Conservation (phyloP, 2,797 vertebrate genomes). For the Alectoris magna region DNA sequence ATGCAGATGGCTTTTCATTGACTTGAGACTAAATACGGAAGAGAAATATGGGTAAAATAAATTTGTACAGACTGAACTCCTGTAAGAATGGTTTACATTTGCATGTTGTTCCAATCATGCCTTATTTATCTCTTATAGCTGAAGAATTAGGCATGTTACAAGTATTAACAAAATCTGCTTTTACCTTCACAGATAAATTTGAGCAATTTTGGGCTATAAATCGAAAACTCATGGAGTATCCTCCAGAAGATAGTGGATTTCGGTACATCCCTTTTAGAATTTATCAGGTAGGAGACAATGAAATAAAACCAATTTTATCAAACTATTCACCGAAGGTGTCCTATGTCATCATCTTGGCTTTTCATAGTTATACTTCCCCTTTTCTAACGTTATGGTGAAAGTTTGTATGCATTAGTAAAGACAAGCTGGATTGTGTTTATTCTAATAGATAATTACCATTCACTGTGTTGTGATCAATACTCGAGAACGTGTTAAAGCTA, state of each 20-base stretch:
- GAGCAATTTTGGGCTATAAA: conserved; percentile 99
- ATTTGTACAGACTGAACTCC: background rate
- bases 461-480: background rate
- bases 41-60: background rate
- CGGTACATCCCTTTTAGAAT: conserved; percentile 98
- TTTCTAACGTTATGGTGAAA: background rate
- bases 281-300: conserved; percentile 89
- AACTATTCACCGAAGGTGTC: background rate
- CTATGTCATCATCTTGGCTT: background rate
- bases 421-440: background rate
- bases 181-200: conserved; percentile 91
- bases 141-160: background rate
- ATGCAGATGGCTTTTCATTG: background rate
- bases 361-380: background rate
- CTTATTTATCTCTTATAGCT: background rate
- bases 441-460: background rate
- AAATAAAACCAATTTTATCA: background rate
- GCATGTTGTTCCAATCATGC: background rate
- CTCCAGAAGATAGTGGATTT: conserved; percentile 94
- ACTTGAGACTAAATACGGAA: background rate
- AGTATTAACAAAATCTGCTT: conserved; percentile 31
- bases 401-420: background rate
- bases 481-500: background rate
- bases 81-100: background rate
- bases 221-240: conserved; percentile 97